Evolutionary conservation across 2,797 vertebrate genomes (phyloP).

Genomic region (Pseudochaenichthys georgianus): DNA sequence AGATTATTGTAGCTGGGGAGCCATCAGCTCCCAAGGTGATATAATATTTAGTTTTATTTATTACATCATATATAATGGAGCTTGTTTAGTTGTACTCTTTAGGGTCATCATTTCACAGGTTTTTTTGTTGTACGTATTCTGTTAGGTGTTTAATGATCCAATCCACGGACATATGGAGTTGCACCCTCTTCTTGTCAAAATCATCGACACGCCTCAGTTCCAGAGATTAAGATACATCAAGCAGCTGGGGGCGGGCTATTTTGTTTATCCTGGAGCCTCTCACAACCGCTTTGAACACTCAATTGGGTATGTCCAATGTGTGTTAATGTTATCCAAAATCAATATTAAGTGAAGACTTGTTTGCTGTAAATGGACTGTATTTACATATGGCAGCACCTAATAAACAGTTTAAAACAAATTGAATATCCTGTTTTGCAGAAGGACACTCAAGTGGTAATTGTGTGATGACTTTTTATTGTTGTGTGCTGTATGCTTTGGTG

Average conservation of each 20-base stretch:
- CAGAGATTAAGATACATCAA: slow-evolving; percentile 85
- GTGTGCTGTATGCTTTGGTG: neutral
- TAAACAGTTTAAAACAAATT: too few species aligned
- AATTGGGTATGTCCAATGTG: slow-evolving; percentile 73
- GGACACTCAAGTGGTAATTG: neutral
- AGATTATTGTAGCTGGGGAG: too few species aligned
- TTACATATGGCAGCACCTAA: neutral
- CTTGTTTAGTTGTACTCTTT: slow-evolving; percentile 48
- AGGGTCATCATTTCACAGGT: too few species aligned
- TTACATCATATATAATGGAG: neutral
- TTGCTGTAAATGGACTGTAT: too few species aligned
- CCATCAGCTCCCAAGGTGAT: too few species aligned
- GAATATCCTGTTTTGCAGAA: neutral
- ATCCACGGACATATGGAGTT: too few species aligned
- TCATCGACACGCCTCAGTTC: slow-evolving; percentile 94
- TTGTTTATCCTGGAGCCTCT: slow-evolving; percentile 84
- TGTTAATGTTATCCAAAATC: neutral
- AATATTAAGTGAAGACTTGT: neutral
- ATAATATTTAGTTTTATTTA: too few species aligned
- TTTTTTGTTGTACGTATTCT: too few species aligned
- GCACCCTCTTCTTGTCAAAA: slow-evolving; percentile 90
- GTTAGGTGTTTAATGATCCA: slow-evolving; percentile 41
- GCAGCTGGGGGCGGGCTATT: slow-evolving; percentile 80
- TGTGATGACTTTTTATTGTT: neutral
- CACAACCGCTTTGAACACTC: slow-evolving; percentile 88